A percentile compares a stretch with the other conserved stretches of the same genome.
Evolutionary conservation across 2,113 vertebrate genomes (phyloP).

Genomic region (Nymphicus hollandicus): DNA sequence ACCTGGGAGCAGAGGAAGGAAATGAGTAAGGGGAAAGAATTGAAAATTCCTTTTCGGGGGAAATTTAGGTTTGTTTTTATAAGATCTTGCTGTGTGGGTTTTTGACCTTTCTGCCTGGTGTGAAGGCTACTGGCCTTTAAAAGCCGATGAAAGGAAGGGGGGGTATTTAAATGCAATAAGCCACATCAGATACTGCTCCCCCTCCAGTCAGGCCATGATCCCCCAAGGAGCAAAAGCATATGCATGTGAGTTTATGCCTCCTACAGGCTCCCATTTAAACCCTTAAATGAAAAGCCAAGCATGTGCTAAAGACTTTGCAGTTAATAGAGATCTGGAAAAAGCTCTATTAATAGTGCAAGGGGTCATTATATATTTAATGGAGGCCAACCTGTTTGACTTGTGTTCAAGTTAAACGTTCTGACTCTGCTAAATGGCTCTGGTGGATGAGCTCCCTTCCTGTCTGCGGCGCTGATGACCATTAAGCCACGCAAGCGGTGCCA

Average conservation of each 20-base stretch:
- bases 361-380: neutral
- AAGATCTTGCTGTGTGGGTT: conserved; percentile 29
- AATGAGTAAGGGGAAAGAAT: conserved; percentile 49
- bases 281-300: neutral
- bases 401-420: neutral
- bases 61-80: conserved; percentile 36
- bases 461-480: neutral
- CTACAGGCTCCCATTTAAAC: neutral
- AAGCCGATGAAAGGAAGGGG: neutral
- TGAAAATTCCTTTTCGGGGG: neutral
- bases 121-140: conserved; percentile 17
- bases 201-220: neutral
- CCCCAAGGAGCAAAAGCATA: neutral
- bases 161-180: conserved; percentile 9
- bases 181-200: neutral
- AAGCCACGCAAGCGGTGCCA: neutral
- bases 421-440: neutral
- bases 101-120: conserved; percentile 22
- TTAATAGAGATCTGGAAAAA: neutral
- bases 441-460: neutral
- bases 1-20: conserved; percentile 46
- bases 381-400: neutral
- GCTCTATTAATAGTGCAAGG: neutral
- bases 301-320: neutral
- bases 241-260: neutral